Percentiles rank a stretch among this genome's conserved stretches.
phyloP scores from a whole-genome alignment of 2,113 vertebrate species.

The Petroica traversi region DNA sequence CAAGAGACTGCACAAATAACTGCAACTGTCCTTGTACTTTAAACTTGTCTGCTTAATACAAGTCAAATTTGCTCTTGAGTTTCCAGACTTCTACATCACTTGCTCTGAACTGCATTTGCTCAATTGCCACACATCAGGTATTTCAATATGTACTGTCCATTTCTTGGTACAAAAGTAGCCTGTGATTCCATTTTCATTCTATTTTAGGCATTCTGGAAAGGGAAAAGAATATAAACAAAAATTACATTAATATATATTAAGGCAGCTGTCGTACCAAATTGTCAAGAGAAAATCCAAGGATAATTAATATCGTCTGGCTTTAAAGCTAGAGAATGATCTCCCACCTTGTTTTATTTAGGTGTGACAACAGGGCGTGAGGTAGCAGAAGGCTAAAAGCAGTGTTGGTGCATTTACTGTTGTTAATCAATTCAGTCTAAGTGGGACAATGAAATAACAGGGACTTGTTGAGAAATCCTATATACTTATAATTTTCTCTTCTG shows the following conservation, averaged over 20 bases:
- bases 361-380: neutral
- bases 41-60: neutral
- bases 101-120: neutral
- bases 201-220: neutral
- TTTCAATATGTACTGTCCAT: accelerated
- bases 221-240: neutral
- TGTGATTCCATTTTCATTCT: neutral
- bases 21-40: neutral
- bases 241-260: neutral
- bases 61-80: neutral
- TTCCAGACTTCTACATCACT: neutral
- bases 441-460: neutral
- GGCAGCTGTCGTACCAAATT: neutral
- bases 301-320: neutral
- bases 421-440: neutral
- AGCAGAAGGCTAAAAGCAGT: neutral
- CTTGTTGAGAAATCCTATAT: neutral
- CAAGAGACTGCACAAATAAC: neutral
- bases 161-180: neutral
- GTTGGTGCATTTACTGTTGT: neutral
- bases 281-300: neutral
- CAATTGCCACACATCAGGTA: neutral
- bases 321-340: neutral
- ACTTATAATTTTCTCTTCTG: neutral
- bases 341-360: neutral